phyloP scores from a whole-genome alignment of 2,113 vertebrate genomes.

The Rhea americana region DNA sequence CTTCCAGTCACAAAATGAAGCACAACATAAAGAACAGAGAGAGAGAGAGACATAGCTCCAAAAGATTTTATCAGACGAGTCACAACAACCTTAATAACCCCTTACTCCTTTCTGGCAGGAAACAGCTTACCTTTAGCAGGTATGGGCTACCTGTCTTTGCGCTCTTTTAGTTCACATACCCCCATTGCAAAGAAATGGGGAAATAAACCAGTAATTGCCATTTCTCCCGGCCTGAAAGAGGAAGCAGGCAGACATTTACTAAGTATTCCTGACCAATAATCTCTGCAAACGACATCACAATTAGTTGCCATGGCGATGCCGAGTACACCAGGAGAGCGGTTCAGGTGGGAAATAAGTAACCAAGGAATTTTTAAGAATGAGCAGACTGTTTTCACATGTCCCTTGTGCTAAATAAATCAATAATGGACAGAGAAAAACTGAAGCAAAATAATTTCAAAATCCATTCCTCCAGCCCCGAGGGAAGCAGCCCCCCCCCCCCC shows the following conservation, averaged over 20 bases:
- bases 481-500: too few relatives aligned
- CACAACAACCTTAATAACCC: too few relatives aligned
- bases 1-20: neutral
- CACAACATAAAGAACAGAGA: neutral
- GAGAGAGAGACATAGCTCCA: neutral
- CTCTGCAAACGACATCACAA: neutral
- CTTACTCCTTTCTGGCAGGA: neutral
- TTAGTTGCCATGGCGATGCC: constrained; percentile 20
- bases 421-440: fast-evolving
- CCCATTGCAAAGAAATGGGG: neutral
- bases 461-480: too few relatives aligned
- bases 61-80: neutral
- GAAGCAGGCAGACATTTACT: too few relatives aligned
- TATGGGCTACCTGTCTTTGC: neutral
- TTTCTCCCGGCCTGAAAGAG: neutral
- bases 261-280: neutral
- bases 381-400: fast-evolving
- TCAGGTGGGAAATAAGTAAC: constrained; percentile 11
- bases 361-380: neutral
- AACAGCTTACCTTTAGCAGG: neutral
- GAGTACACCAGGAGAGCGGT: neutral
- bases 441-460: fast-evolving
- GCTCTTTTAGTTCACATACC: neutral
- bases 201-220: neutral
- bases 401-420: fast-evolving